These are phyloP conservation scores for Rhinoptilus africanus DNA, from an alignment of 2,113 vertebrate species.

Conservation along the genomic window DNA sequence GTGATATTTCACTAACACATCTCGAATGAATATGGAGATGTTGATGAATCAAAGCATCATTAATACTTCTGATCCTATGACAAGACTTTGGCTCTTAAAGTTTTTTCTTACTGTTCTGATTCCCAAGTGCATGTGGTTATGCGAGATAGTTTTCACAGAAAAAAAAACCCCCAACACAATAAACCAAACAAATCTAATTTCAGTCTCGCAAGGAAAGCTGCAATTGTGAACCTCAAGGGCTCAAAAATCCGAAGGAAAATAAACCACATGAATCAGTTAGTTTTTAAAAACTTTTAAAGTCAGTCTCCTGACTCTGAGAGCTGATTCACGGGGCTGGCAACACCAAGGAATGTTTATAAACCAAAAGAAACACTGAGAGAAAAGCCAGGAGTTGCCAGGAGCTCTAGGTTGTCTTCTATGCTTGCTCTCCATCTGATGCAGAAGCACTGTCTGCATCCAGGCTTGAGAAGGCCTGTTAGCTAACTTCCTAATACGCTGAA, in stretches of 20 bases:
- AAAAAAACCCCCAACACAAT: not conserved
- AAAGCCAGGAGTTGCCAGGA: not conserved
- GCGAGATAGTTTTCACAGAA: not conserved
- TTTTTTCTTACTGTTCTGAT: not conserved
- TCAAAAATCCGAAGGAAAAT: not conserved
- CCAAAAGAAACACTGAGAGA: not conserved
- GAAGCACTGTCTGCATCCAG: not conserved
- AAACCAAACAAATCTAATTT: not conserved
- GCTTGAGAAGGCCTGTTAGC: not conserved
- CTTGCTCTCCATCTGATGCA: not conserved
- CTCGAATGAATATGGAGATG: not conserved
- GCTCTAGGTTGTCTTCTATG: not conserved
- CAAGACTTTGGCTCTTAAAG: not conserved
- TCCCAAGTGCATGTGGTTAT: not conserved
- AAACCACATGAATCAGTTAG: not conserved
- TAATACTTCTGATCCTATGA: not conserved
- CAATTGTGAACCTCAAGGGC: not conserved
- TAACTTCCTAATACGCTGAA: not conserved
- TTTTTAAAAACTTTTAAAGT: not conserved
- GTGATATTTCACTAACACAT: not conserved
- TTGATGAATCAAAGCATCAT: not conserved
- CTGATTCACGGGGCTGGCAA: not conserved
- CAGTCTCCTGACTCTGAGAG: not conserved
- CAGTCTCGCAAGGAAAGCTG: not conserved
- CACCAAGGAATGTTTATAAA: not conserved